Evolutionary conservation across 2,888 invertebrate species (phyloP), one percentile per base, ranked within the genome.

Genomic region (Synanthedon andrenaeformis): DNA sequence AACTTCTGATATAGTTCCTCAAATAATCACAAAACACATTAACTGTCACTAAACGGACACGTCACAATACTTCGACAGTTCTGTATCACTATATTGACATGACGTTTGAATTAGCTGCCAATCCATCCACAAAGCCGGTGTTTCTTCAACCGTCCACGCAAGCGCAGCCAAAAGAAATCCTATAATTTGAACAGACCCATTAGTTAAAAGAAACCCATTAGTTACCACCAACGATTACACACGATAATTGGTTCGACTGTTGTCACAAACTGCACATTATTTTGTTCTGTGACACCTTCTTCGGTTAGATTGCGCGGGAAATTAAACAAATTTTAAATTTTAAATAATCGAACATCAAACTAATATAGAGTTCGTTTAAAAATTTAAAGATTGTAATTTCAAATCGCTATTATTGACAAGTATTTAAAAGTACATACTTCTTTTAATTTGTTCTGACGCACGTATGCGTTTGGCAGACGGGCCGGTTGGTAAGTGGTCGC

Each of bases 131-230:
- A 80, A 68, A 69, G 76, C 82, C 80, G 74, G 54, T 61, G 71
- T 70, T 69, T 66, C 67, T 59, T 59, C 59, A 60, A 61, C 66
- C 63, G 65, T 64, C 74, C 74, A 72, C 61, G 70, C 75, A 74
- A 72, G 72, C 74, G 76, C 66, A 71, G 72, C 73, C 72, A 63
- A 67, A 76, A 71, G 80, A 82, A 82, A 80, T 64, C 83, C 87
- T 87, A 82, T 76, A 87, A 87, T 85, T 83, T 72, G 57, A 82
- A 77, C 65, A 76, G 76, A 77, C 71, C 35, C 71, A 70, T 64
- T 67, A 61, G 68, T 81, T 81, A 79, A 73, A 75, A 75, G 76
- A 75, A 74, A 68, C 67, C 65, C 23, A 23, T 23, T 4, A 23
- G 23, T 23, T 64, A 69, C 67, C 69, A 76, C 74, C 60, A 63